Evolutionary conservation across 1,140 invertebrate species (phyloP).

Genomic region (Pygmarrhopalites habei): DNA sequence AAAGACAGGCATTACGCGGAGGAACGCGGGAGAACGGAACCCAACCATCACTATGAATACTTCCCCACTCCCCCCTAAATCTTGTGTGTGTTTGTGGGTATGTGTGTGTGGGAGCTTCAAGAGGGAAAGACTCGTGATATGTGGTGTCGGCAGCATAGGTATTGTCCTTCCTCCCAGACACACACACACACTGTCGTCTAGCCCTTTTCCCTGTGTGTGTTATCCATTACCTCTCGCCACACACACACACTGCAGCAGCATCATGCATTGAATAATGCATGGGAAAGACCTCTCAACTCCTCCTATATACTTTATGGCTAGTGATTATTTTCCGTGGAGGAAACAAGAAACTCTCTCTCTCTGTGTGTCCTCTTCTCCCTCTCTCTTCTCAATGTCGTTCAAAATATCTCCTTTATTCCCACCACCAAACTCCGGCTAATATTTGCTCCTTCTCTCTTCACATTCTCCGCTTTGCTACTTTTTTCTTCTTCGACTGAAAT

Average conservation of each 20-base stretch:
- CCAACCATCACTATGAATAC: background rate
- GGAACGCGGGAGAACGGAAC: conserved; percentile 2
- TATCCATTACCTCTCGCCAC: too few relatives aligned
- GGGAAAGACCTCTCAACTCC: background rate
- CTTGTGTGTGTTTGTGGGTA: background rate
- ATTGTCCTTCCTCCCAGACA: too few relatives aligned
- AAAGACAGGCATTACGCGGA: conserved; percentile 26
- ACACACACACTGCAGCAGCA: background rate
- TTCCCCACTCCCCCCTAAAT: background rate
- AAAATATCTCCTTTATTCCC: conserved; percentile 11
- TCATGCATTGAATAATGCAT: conserved; percentile 6
- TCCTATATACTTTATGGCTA: conserved; percentile 6
- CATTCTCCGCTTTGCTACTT: background rate
- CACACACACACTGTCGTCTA: too few relatives aligned
- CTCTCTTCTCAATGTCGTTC: background rate
- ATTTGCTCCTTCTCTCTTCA: background rate
- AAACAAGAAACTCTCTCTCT: too few relatives aligned
- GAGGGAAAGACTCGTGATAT: background rate
- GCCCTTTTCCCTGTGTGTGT: too few relatives aligned
- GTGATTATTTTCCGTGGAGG: conserved; percentile 2
- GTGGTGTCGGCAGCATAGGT: background rate
- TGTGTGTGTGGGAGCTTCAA: background rate
- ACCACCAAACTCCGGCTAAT: background rate
- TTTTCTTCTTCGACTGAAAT: background rate
- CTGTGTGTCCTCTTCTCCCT: too few relatives aligned